Conservation (phyloP, 2,888 invertebrate species). For the Bembecia ichneumoniformis region DNA sequence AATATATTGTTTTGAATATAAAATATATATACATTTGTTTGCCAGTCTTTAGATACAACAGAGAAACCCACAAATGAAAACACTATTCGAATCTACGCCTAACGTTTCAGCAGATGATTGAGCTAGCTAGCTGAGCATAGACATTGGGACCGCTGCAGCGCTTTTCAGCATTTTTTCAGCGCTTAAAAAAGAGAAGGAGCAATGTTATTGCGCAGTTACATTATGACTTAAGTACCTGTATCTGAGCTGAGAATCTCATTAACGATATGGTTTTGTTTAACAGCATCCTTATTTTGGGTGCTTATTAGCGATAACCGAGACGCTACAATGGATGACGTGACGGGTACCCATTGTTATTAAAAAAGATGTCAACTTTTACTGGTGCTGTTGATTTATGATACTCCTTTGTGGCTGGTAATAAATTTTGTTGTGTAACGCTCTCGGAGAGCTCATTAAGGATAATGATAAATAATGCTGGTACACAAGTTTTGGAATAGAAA, state of each 20-base stretch:
- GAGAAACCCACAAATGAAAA: too few relatives aligned
- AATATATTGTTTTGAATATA: too few relatives aligned
- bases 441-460: slow-evolving; percentile 40
- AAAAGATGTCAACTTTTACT: slow-evolving; percentile 53
- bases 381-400: slow-evolving; percentile 42
- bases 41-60: too few relatives aligned
- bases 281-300: neutral
- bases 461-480: slow-evolving; percentile 34
- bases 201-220: neutral
- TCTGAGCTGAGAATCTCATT: neutral
- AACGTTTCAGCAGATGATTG: too few relatives aligned
- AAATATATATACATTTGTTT: too few relatives aligned
- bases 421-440: slow-evolving; percentile 42
- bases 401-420: slow-evolving; percentile 36
- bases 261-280: neutral
- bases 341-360: slow-evolving; percentile 44
- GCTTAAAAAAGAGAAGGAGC: neutral
- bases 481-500: neutral
- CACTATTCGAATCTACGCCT: too few relatives aligned
- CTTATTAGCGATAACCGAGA: slow-evolving; percentile 20
- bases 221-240: slow-evolving; percentile 1
- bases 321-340: slow-evolving; percentile 28
- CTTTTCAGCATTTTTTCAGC: too few relatives aligned
- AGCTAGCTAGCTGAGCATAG: too few relatives aligned
- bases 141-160: too few relatives aligned